These are phyloP conservation scores for Atta colombica DNA, from an alignment of 1,140 invertebrate genomes.

Conservation along the genomic window DNA sequence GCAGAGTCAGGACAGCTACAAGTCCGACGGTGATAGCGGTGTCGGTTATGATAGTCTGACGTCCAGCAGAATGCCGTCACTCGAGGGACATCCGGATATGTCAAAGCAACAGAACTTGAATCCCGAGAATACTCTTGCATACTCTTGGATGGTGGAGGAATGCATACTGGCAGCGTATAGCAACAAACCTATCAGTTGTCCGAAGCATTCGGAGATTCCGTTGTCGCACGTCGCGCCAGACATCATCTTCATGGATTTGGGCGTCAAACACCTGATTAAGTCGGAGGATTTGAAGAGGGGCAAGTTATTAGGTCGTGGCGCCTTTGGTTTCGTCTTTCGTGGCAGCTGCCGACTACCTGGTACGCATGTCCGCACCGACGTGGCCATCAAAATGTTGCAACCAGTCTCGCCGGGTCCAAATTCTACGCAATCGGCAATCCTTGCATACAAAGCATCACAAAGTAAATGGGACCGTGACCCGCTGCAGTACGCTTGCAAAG, in stretches of 20 bases:
- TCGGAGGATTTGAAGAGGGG: slow-evolving; percentile 93
- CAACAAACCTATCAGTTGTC: slow-evolving; percentile 90
- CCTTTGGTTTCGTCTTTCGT: slow-evolving; percentile 98
- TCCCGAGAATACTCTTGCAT: slow-evolving; percentile 84
- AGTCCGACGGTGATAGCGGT: slow-evolving; percentile 93
- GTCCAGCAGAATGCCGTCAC: slow-evolving; percentile 92
- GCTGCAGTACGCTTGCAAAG: slow-evolving; percentile 96
- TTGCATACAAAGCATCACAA: slow-evolving; percentile 94
- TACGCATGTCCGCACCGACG: slow-evolving; percentile 88
- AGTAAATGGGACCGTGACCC: slow-evolving; percentile 97
- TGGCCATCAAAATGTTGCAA: slow-evolving; percentile 98
- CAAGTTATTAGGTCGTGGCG: slow-evolving; percentile 96
- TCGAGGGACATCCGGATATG: slow-evolving; percentile 91
- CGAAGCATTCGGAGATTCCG: slow-evolving; percentile 91
- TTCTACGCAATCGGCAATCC: slow-evolving; percentile 90
- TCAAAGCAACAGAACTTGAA: slow-evolving; percentile 71
- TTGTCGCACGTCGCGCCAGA: slow-evolving; percentile 94
- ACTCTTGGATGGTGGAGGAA: slow-evolving; percentile 96
- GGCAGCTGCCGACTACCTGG: slow-evolving; percentile 91
- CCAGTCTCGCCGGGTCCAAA: slow-evolving; percentile 95
- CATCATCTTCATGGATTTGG: slow-evolving; percentile 96
- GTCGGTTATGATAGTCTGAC: slow-evolving; percentile 91
- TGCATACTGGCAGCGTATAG: slow-evolving; percentile 96
- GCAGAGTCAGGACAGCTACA: slow-evolving; percentile 90
- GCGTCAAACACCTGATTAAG: slow-evolving; percentile 92